phyloP scores from a whole-genome alignment of 2,888 invertebrate species.

The Priocnemis perturbator region DNA sequence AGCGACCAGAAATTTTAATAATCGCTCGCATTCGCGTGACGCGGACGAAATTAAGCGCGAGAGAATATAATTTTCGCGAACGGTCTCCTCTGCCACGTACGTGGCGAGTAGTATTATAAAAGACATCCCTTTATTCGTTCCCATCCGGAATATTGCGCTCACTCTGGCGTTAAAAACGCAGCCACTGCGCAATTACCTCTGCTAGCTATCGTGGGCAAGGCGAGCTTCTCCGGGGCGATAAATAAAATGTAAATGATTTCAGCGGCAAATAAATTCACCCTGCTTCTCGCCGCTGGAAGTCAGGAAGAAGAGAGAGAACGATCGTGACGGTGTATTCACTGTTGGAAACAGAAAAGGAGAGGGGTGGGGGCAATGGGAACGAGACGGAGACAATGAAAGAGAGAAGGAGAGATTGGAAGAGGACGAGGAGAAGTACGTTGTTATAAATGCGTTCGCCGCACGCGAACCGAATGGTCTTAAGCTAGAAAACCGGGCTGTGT shows the following conservation, averaged over 20 bases:
- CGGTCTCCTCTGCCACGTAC: too few relatives aligned
- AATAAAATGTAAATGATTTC: constrained; percentile 65
- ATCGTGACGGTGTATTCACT: constrained; percentile 11
- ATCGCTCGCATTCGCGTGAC: constrained; percentile 30
- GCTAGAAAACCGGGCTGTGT: constrained; percentile 54
- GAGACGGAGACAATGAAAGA: constrained; percentile 24
- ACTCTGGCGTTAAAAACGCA: constrained; percentile 34
- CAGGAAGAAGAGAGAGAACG: constrained; percentile 9
- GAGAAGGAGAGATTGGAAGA: constrained; percentile 44
- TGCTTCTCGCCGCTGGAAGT: constrained; percentile 20
- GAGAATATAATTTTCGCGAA: too few relatives aligned
- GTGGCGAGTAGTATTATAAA: constrained; percentile 30
- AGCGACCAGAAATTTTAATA: too few relatives aligned
- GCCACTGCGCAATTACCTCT: constrained; percentile 38
- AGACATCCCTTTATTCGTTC: constrained; percentile 30
- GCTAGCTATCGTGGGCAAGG: constrained; percentile 30
- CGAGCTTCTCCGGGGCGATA: constrained; percentile 46
- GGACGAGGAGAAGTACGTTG: constrained; percentile 59
- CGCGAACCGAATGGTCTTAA: constrained; percentile 66
- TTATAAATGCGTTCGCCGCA: constrained; percentile 68
- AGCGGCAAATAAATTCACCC: constrained; percentile 55
- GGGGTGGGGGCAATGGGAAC: constrained; percentile 29
- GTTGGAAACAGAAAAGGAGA: constrained; percentile 24
- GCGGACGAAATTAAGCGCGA: constrained; percentile 22
- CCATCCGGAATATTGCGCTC: constrained; percentile 31